phyloP scores from a whole-genome alignment of 2,113 vertebrate species.

The Perca schrenkii region DNA sequence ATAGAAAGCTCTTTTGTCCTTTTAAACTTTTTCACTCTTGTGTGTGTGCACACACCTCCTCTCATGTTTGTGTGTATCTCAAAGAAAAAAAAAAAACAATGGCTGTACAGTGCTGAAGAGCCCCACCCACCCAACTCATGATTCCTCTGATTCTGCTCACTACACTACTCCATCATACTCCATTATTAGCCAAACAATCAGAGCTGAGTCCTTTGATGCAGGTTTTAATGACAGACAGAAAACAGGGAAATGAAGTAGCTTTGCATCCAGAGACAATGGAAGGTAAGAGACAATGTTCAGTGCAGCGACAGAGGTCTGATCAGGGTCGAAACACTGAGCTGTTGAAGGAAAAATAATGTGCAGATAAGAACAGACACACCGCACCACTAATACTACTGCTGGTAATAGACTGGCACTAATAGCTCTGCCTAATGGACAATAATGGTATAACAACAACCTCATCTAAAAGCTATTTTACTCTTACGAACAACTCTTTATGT shows the following conservation, averaged over 20 bases:
- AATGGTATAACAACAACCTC: slow-evolving; percentile 19
- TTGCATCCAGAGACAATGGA: neutral
- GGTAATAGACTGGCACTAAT: slow-evolving; percentile 5
- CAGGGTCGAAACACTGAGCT: slow-evolving; percentile 17
- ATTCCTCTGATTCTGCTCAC: slow-evolving; percentile 65
- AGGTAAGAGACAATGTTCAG: neutral
- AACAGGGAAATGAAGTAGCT: neutral
- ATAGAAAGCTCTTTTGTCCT: slow-evolving; percentile 75
- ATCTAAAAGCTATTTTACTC: neutral
- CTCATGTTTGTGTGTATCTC: slow-evolving; percentile 69
- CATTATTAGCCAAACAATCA: slow-evolving; percentile 25
- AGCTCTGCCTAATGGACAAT: slow-evolving; percentile 45
- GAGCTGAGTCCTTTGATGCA: slow-evolving; percentile 36
- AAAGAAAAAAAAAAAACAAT: slow-evolving; percentile 76
- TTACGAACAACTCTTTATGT: neutral
- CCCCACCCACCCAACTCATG: slow-evolving; percentile 78
- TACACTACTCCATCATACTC: slow-evolving; percentile 52
- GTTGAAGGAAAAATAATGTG: neutral
- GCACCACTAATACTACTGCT: neutral
- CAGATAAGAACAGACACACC: neutral
- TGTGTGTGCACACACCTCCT: slow-evolving; percentile 47
- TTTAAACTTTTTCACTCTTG: slow-evolving; percentile 85
- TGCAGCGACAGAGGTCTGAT: neutral
- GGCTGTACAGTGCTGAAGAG: slow-evolving; percentile 86
- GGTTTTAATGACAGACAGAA: slow-evolving; percentile 10